Percentiles rank a stretch among this genome's conserved stretches.
Evolutionary conservation across 2,797 vertebrate species (phyloP).

Genomic region (Natrix natrix): DNA sequence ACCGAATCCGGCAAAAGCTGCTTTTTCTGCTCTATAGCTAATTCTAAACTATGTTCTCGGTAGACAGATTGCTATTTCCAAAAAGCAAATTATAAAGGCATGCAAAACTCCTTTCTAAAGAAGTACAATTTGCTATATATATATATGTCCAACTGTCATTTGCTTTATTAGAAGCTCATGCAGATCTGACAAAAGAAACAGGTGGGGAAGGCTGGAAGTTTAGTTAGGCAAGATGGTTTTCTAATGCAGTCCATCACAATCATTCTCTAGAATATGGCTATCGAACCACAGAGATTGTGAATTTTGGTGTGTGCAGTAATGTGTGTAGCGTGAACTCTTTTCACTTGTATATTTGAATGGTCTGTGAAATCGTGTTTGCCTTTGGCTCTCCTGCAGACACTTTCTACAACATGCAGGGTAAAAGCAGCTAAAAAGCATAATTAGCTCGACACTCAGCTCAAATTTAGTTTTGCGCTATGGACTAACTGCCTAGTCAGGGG

Average conservation of each 20-base stretch:
- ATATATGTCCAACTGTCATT: slow-evolving; percentile 36
- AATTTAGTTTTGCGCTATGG: slow-evolving; percentile 60
- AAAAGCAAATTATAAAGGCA: slow-evolving; percentile 35
- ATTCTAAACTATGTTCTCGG: slow-evolving; percentile 30
- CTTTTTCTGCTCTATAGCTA: slow-evolving; percentile 10
- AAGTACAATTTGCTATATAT: slow-evolving; percentile 42
- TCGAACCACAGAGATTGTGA: neutral
- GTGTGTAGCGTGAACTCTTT: neutral
- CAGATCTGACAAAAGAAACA: slow-evolving; percentile 43
- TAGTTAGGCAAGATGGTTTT: slow-evolving; percentile 50
- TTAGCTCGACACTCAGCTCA: slow-evolving; percentile 62
- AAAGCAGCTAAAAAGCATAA: slow-evolving; percentile 67
- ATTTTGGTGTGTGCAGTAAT: slow-evolving; percentile 13
- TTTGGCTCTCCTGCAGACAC: slow-evolving; percentile 58
- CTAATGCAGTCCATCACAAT: slow-evolving; percentile 43
- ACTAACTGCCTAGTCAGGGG: slow-evolving; percentile 62
- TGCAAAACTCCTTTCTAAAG: slow-evolving; percentile 33
- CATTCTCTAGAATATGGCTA: slow-evolving; percentile 27
- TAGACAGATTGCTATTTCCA: slow-evolving; percentile 32
- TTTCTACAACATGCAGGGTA: slow-evolving; percentile 68
- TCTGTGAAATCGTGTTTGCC: slow-evolving; percentile 32
- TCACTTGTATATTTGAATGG: slow-evolving; percentile 36
- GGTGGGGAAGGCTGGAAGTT: slow-evolving; percentile 34
- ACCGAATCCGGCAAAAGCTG: neutral
- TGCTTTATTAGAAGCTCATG: slow-evolving; percentile 46